Evolutionary conservation across 1,140 invertebrate species (phyloP), one percentile per base, ranked within the genome.

Genomic region (Zaprionus ornatus): DNA sequence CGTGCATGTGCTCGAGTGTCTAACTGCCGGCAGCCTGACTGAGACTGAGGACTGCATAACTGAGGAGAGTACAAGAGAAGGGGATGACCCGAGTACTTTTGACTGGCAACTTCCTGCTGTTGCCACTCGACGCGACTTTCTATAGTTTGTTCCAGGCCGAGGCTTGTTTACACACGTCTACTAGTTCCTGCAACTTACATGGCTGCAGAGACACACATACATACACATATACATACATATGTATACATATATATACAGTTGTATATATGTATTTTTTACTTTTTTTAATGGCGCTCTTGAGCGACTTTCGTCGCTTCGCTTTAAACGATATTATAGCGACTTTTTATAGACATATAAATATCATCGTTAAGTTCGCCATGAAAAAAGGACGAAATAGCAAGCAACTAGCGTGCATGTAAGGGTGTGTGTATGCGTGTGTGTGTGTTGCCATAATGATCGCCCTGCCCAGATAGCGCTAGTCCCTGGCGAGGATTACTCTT

Each of bases 301-400:
- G 68, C 64, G 59, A 50, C 35, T 29, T 77, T 57, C 65, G 71
- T 62, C 70, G 52, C 27, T 66, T 54, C 50, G 77, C 79, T 79
- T 79, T 81, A 81, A 81, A 81, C 77, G 79, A 77, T 79, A 82
- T 82, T 79, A 79, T 77, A 77, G 77, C 77, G 79, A 75, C 77
- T 79, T 80, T 79, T 82, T 82, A 82, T 82, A 77, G 79, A 69
- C 79, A 79, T 79, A 82, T 82, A 82, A 79, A 82, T 82, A 82
- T 79, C 79, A 79, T 73, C 79, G 77, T 81, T 81, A 81, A 81
- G 79, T 82, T 77, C 56, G 76, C 76, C 76, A 79, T 81, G 75
- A 81, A 79, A 80, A 45, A 42, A n/a, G 40, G 9, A 17, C 6
- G n/a, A 45, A 45, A 45, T 45, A 45, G 40, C 77, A 76, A 62